phyloP scores from a whole-genome alignment of 1,140 invertebrate species.

The Bombus ignitus region DNA sequence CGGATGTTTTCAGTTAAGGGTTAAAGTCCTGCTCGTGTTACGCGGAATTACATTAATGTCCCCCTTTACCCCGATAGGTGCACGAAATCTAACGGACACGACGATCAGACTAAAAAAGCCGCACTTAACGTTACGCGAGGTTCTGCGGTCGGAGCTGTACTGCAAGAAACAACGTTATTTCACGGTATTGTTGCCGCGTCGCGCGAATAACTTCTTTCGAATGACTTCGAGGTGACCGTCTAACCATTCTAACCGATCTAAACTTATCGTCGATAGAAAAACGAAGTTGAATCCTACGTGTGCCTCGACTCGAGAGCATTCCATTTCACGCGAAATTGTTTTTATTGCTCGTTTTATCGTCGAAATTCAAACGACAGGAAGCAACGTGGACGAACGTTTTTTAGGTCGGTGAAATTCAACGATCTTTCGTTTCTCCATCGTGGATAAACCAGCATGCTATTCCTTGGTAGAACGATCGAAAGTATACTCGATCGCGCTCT shows the following conservation, averaged over 20 bases:
- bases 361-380: slow-evolving; percentile 28
- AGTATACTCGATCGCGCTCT: slow-evolving; percentile 68
- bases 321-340: not conserved
- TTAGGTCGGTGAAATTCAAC: slow-evolving; percentile 78
- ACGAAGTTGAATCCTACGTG: not conserved
- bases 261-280: not conserved
- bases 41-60: slow-evolving; percentile 27
- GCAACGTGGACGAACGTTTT: slow-evolving; percentile 58
- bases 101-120: slow-evolving; percentile 24
- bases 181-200: slow-evolving; percentile 32
- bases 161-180: slow-evolving; percentile 42
- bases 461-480: slow-evolving; percentile 59
- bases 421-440: slow-evolving; percentile 58
- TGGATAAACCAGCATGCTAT: slow-evolving; percentile 25
- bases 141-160: not conserved
- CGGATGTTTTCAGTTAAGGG: slow-evolving; percentile 14
- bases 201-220: not conserved
- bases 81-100: slow-evolving; percentile 16
- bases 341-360: slow-evolving; percentile 3
- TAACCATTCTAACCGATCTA: not conserved
- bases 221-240: not conserved
- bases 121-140: not conserved
- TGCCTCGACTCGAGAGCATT: not conserved
- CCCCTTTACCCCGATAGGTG: not conserved
- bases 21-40: slow-evolving; percentile 38